Percentiles rank a stretch among this genome's conserved stretches.
Evolutionary conservation across 2,888 invertebrate genomes (phyloP).

Genomic region (Alviniconcha strummeri): DNA sequence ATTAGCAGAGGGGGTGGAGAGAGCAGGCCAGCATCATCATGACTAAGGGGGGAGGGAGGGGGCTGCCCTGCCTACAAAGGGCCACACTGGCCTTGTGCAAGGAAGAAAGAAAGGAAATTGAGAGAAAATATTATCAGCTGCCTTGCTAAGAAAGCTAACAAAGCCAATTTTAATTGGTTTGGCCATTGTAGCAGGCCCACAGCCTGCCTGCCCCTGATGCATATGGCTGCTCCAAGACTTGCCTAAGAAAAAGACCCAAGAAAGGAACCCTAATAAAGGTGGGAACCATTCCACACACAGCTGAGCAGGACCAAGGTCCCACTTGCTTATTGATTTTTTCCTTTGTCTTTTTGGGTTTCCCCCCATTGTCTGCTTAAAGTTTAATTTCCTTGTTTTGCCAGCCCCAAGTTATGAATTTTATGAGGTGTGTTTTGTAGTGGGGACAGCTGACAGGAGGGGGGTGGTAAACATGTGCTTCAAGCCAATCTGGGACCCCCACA

Average conservation of each 20-base stretch:
- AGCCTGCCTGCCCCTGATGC: slow-evolving; percentile 45
- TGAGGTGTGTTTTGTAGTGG: slow-evolving; percentile 42
- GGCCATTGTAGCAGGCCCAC: slow-evolving; percentile 47
- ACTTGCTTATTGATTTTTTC: slow-evolving; percentile 65
- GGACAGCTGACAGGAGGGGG: slow-evolving; percentile 46
- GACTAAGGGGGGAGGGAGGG: slow-evolving; percentile 30
- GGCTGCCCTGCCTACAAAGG: slow-evolving; percentile 36
- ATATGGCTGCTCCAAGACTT: slow-evolving; percentile 55
- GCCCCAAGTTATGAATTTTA: slow-evolving; percentile 57
- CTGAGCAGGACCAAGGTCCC: slow-evolving; percentile 58
- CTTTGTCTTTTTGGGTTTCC: slow-evolving; percentile 68
- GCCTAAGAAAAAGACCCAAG: slow-evolving; percentile 49
- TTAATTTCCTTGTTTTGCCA: slow-evolving; percentile 62
- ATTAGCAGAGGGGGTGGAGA: slow-evolving; percentile 32
- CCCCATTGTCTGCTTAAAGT: slow-evolving; percentile 64
- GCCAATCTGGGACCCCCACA: slow-evolving; percentile 15
- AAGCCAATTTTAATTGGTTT: slow-evolving; percentile 57
- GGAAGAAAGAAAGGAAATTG: slow-evolving; percentile 43
- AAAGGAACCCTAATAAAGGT: slow-evolving; percentile 48
- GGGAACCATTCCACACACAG: slow-evolving; percentile 56
- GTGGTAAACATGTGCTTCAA: slow-evolving; percentile 42
- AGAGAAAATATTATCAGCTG: slow-evolving; percentile 49
- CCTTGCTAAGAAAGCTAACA: slow-evolving; percentile 50
- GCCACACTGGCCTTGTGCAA: slow-evolving; percentile 38
- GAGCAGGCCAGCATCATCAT: slow-evolving; percentile 39